phyloP scores from a whole-genome alignment of 1,140 invertebrate species.

The Sycophaga agraensis region DNA sequence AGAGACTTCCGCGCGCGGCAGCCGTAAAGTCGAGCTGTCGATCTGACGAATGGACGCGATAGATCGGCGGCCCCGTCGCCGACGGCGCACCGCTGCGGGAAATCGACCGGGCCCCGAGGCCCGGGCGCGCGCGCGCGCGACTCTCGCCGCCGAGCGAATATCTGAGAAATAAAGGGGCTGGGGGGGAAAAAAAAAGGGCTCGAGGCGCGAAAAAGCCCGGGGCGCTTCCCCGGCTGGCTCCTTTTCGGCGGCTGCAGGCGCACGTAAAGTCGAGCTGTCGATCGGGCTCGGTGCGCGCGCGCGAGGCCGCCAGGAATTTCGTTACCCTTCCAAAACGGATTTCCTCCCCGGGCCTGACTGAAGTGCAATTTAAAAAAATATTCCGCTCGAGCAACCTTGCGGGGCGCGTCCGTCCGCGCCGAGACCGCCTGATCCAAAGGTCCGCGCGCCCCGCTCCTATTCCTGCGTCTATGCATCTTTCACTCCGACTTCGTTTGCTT shows the following conservation, averaged over 20 bases:
- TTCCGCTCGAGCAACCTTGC: conserved; percentile 9
- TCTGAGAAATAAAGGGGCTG: conserved; percentile 12
- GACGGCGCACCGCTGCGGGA: background rate
- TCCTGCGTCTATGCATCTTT: too few species aligned
- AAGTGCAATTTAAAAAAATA: conserved; percentile 29
- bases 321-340: conserved; percentile 25
- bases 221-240: background rate
- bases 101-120: conserved; percentile 6
- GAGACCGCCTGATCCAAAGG: too few species aligned
- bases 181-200: background rate
- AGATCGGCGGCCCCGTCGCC: conserved; percentile 6
- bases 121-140: background rate
- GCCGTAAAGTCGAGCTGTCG: conserved; percentile 33
- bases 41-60: conserved; percentile 30
- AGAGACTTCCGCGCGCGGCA: background rate
- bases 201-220: background rate
- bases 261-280: conserved; percentile 17
- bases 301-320: conserved; percentile 21
- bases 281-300: background rate
- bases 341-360: conserved; percentile 4
- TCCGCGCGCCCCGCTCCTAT: too few species aligned
- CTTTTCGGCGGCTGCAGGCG: background rate
- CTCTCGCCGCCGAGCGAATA: conserved; percentile 15
- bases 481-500: too few species aligned
- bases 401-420: too few species aligned